phyloP scores from a whole-genome alignment of 2,113 vertebrate genomes.

The Anguilla rostrata region DNA sequence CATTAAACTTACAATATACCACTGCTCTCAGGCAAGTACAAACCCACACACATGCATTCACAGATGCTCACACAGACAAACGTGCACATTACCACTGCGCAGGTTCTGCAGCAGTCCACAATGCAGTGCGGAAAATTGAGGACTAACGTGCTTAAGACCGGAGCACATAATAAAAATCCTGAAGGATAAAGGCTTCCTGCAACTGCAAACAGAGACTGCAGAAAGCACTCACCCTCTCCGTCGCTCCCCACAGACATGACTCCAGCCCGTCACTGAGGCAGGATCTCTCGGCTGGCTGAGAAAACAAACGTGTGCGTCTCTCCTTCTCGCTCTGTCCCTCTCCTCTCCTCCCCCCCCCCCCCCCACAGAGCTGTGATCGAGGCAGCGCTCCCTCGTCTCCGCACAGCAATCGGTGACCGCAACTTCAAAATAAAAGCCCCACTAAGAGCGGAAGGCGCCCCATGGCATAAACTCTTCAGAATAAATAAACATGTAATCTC shows the following conservation, averaged over 20 bases:
- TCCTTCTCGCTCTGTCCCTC: background rate
- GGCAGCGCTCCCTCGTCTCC: background rate
- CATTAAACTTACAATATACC: background rate
- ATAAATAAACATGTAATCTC: background rate
- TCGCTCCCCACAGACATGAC: slow-evolving; percentile 22
- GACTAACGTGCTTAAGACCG: too few relatives aligned
- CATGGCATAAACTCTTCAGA: background rate
- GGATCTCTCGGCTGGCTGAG: background rate
- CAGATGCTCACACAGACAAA: background rate
- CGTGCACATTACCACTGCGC: background rate
- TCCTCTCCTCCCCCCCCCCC: slow-evolving; percentile 4
- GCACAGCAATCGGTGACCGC: slow-evolving; percentile 11
- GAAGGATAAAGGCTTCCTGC: background rate
- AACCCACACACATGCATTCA: background rate
- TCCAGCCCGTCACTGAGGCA: background rate
- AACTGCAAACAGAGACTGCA: background rate
- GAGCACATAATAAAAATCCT: background rate
- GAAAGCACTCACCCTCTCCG: slow-evolving; percentile 15
- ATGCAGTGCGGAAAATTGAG: background rate
- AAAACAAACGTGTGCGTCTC: slow-evolving; percentile 9
- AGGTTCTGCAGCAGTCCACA: background rate
- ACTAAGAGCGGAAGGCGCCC: background rate
- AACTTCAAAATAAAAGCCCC: slow-evolving; percentile 31
- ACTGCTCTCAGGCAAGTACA: background rate
- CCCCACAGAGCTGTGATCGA: background rate